Evolutionary conservation across 1,140 invertebrate genomes (phyloP).

Genomic region (Drosophila hydei): DNA sequence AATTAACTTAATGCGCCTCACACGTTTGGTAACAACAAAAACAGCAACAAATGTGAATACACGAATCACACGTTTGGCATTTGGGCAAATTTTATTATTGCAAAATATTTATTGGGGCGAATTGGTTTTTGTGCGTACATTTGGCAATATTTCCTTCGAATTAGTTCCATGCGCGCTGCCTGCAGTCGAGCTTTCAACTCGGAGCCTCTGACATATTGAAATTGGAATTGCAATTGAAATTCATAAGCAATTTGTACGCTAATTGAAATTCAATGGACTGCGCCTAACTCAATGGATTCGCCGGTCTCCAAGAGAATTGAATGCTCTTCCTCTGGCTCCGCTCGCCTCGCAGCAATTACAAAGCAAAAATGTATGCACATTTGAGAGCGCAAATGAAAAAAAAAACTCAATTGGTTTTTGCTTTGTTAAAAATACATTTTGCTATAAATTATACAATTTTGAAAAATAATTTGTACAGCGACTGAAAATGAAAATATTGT

Average conservation of each 20-base stretch:
- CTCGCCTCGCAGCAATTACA: constrained; percentile 26
- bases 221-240: constrained; percentile 66
- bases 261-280: constrained; percentile 72
- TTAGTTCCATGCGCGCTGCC: constrained; percentile 59
- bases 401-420: neutral
- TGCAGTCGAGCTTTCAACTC: constrained; percentile 5
- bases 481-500: no score
- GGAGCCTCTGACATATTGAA: constrained; percentile 39
- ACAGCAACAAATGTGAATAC: constrained; percentile 1
- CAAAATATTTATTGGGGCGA: constrained; percentile 23
- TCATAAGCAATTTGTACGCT: constrained; percentile 58
- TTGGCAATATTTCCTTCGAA: constrained; percentile 66
- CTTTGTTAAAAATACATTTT: neutral
- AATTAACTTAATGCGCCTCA: constrained; percentile 34
- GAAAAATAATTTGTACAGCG: neutral
- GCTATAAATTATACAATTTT: neutral
- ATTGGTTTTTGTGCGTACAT: constrained; percentile 16
- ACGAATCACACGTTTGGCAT: constrained; percentile 3
- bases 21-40: constrained; percentile 21
- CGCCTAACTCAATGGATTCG: constrained; percentile 15
- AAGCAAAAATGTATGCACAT: constrained; percentile 38
- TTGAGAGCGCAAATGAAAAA: constrained; percentile 24
- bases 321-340: no score
- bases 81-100: constrained; percentile 14
- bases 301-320: constrained; percentile 6